phyloP scores from a whole-genome alignment of 1,140 invertebrate species.

The Trachymyrmex cornetzi region DNA sequence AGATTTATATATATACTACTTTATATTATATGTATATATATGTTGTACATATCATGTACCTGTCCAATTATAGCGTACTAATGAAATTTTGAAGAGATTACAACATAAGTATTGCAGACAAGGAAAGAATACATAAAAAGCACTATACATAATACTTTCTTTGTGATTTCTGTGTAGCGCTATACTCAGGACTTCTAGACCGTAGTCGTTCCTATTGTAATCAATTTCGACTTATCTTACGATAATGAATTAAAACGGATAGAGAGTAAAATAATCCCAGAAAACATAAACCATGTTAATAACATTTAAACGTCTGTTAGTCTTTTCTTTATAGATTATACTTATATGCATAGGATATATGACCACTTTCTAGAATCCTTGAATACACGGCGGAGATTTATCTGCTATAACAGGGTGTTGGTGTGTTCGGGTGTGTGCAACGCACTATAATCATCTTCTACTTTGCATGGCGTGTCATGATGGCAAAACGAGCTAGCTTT shows the following conservation, averaged over 20 bases:
- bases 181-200: slow-evolving; percentile 32
- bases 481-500: slow-evolving; percentile 71
- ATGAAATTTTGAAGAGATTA: neutral
- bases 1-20: neutral
- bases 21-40: neutral
- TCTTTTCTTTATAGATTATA: neutral
- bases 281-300: neutral
- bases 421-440: slow-evolving; percentile 48
- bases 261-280: neutral
- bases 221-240: neutral
- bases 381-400: slow-evolving; percentile 14
- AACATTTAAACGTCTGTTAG: neutral
- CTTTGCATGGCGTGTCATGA: slow-evolving; percentile 9
- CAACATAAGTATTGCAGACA: neutral
- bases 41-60: neutral
- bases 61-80: neutral
- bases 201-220: neutral
- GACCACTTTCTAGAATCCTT: slow-evolving; percentile 26
- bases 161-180: neutral
- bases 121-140: neutral
- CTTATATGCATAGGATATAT: neutral
- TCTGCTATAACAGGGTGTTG: neutral
- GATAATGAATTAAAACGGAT: neutral
- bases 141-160: slow-evolving; percentile 28
- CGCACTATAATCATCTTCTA: slow-evolving; percentile 21